Conservation (phyloP, 2,113 vertebrate species). For the Apaloderma vittatum region DNA sequence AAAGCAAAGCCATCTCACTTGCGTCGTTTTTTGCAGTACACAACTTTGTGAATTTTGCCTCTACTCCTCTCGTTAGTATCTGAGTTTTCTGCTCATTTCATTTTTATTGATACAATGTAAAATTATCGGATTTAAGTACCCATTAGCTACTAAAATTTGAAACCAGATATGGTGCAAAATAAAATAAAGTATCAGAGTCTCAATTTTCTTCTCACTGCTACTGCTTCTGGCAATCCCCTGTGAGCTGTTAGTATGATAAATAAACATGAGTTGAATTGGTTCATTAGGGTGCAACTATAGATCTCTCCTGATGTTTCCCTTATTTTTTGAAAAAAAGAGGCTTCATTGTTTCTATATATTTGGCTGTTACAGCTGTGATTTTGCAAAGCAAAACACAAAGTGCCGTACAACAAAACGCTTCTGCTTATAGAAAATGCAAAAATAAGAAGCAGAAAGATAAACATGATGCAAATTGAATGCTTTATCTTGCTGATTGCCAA, state of each 20-base stretch:
- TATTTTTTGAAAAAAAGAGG: constrained; percentile 32
- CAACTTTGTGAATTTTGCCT: neutral
- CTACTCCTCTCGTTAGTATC: neutral
- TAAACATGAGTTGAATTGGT: constrained; percentile 38
- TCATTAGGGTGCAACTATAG: constrained; percentile 56
- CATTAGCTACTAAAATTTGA: constrained; percentile 10
- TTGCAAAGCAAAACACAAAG: constrained; percentile 46
- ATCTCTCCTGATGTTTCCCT: constrained; percentile 56
- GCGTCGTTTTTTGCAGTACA: neutral
- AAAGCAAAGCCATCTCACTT: neutral
- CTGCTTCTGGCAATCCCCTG: neutral
- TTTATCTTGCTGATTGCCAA: constrained; percentile 29
- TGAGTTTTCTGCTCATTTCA: neutral
- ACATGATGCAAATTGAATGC: neutral
- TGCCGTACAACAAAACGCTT: constrained; percentile 5
- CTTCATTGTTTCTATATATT: constrained; percentile 56
- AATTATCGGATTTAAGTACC: constrained; percentile 7
- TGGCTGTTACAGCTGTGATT: constrained; percentile 54
- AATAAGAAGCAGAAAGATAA: constrained; percentile 36
- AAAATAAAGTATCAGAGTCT: constrained; percentile 38
- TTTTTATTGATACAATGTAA: neutral
- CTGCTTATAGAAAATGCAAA: constrained; percentile 38
- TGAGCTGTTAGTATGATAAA: constrained; percentile 45
- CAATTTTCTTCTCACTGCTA: neutral
- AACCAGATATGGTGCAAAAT: neutral